Evolutionary conservation across 2,113 vertebrate species (phyloP).

Genomic region (Balaeniceps rex): DNA sequence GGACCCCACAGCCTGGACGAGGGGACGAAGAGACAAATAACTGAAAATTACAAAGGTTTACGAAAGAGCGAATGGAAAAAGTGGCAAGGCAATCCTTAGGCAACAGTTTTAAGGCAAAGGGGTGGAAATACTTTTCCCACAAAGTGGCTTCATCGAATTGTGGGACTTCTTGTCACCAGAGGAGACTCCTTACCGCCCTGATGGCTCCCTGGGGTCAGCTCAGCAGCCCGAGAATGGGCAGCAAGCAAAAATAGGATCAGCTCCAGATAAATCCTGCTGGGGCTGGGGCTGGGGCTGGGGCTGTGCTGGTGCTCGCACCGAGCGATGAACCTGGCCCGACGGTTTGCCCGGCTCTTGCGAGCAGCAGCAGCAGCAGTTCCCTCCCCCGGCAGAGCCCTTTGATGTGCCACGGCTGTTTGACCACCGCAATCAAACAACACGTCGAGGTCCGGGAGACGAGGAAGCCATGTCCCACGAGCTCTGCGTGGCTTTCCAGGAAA

Average conservation of each 20-base stretch:
- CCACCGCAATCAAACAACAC: not conserved
- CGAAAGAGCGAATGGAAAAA: not conserved
- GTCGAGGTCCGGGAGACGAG: not conserved
- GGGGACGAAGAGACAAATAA: not conserved
- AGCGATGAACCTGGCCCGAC: not conserved
- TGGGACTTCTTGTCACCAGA: not conserved
- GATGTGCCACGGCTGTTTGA: not conserved
- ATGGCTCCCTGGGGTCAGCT: not conserved
- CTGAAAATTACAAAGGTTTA: not conserved
- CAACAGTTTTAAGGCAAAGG: not conserved
- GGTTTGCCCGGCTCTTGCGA: not conserved
- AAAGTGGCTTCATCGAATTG: fast-evolving
- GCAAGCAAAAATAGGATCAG: not conserved
- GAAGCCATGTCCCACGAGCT: fast-evolving
- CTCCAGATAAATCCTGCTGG: not conserved
- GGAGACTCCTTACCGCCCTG: not conserved
- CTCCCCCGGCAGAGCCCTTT: not conserved
- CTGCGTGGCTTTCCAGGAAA: not conserved
- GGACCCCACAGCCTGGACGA: not conserved
- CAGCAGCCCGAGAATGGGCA: not conserved
- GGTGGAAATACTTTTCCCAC: not conserved
- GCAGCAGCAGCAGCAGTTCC: not conserved
- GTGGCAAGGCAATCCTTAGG: fast-evolving
- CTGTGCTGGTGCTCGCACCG: not conserved
- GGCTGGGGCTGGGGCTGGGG: fast-evolving